phyloP scores from a whole-genome alignment of 2,797 vertebrate genomes.

The Halcyon smyrnensis region DNA sequence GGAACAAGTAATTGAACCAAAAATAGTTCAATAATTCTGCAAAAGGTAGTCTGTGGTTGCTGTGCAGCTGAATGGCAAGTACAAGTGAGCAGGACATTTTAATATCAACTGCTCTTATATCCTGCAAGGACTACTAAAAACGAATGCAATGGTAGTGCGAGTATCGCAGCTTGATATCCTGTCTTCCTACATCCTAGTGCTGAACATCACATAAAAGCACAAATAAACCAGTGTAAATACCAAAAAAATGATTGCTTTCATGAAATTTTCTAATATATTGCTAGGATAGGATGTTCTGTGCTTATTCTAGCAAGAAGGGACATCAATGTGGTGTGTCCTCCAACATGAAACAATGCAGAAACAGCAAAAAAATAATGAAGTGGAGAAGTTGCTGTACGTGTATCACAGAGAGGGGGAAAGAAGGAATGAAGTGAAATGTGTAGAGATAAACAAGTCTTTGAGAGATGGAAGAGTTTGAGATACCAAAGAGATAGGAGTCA shows the following conservation, averaged over 20 bases:
- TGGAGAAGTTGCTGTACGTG: background rate
- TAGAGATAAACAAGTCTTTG: background rate
- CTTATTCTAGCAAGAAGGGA: background rate
- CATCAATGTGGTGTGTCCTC: background rate
- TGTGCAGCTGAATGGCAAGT: conserved; percentile 49
- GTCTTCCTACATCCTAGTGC: background rate
- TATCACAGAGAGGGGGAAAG: background rate
- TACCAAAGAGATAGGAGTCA: background rate
- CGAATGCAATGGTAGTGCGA: background rate
- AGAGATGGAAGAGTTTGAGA: background rate
- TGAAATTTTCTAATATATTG: background rate
- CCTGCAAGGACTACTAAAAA: background rate
- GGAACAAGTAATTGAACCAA: conserved; percentile 52
- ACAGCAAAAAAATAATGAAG: background rate
- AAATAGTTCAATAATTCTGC: conserved; percentile 46
- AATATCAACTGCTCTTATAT: conserved; percentile 4
- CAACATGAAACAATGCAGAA: background rate
- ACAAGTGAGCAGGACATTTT: conserved; percentile 19
- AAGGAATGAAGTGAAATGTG: background rate
- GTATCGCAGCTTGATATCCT: background rate
- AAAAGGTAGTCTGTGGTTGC: conserved; percentile 26
- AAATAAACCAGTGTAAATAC: background rate
- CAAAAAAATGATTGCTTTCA: background rate
- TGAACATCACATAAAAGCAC: background rate
- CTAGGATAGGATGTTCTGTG: background rate